phyloP scores from a whole-genome alignment of 2,113 vertebrate species.

The Dinomys branickii region DNA sequence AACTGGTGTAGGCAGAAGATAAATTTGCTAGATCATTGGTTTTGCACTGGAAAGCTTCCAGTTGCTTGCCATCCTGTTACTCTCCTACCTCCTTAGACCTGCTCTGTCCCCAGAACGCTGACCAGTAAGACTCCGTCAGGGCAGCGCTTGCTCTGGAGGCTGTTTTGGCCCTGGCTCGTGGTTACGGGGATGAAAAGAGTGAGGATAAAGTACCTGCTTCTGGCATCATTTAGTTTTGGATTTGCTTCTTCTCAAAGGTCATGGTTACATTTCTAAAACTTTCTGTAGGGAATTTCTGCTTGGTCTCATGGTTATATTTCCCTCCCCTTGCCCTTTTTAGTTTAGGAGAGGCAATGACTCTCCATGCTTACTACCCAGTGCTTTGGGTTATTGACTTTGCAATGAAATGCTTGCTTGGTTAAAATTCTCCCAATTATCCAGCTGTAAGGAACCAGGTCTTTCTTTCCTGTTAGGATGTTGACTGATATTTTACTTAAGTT shows the following conservation, averaged over 20 bases:
- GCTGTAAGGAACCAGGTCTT: not conserved
- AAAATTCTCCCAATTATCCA: not conserved
- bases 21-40: not conserved
- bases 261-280: not conserved
- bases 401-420: not conserved
- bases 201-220: not conserved
- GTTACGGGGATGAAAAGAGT: not conserved
- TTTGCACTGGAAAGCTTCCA: not conserved
- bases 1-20: not conserved
- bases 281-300: not conserved
- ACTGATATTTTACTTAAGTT: not conserved
- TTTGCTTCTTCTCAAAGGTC: not conserved
- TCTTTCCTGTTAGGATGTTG: not conserved
- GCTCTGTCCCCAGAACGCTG: not conserved
- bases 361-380: not conserved
- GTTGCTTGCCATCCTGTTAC: not conserved
- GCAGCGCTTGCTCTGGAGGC: not conserved
- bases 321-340: not conserved
- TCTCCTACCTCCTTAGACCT: not conserved
- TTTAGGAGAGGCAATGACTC: not conserved
- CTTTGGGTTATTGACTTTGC: not conserved
- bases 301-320: not conserved
- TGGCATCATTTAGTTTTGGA: not conserved
- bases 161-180: not conserved
- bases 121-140: not conserved